phyloP scores from a whole-genome alignment of 92 coral and sea anemone genomes.

The Virgularia gustaviana region DNA sequence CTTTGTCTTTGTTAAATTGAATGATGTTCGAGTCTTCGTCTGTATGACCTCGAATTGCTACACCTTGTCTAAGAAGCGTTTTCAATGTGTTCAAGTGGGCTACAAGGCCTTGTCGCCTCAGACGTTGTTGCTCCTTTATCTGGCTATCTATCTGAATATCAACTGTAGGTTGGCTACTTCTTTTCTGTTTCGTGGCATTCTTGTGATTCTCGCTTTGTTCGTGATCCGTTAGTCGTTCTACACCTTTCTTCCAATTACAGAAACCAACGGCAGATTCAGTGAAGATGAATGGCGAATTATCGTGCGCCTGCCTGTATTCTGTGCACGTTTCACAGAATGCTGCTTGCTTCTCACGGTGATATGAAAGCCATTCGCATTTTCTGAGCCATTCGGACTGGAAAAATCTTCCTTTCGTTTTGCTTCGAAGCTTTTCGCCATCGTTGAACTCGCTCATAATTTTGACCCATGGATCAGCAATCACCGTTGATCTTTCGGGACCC shows the following conservation, averaged over 20 bases:
- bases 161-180: constrained; percentile 9
- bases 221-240: constrained; percentile 2
- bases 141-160: constrained; percentile 11
- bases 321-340: constrained; percentile 18
- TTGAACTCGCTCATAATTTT: constrained; percentile 22
- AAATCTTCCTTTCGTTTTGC: constrained; percentile 17
- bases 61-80: constrained; percentile 22
- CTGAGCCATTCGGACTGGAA: constrained; percentile 6
- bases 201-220: constrained; percentile 2
- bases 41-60: constrained; percentile 18
- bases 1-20: constrained; percentile 24
- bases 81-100: constrained; percentile 28
- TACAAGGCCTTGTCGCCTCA: not conserved
- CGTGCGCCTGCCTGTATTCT: constrained; percentile 25
- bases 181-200: not conserved
- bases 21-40: constrained; percentile 27
- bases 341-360: constrained; percentile 22
- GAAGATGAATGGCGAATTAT: constrained; percentile 21
- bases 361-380: constrained; percentile 3
- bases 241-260: constrained; percentile 15
- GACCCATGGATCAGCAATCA: constrained; percentile 28
- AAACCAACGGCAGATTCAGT: constrained; percentile 19
- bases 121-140: constrained; percentile 6
- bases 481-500: constrained; percentile 15
- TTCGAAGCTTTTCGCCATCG: constrained; percentile 18